Evolutionary conservation across 2,797 vertebrate genomes (phyloP).

Genomic region (Balearica regulorum): DNA sequence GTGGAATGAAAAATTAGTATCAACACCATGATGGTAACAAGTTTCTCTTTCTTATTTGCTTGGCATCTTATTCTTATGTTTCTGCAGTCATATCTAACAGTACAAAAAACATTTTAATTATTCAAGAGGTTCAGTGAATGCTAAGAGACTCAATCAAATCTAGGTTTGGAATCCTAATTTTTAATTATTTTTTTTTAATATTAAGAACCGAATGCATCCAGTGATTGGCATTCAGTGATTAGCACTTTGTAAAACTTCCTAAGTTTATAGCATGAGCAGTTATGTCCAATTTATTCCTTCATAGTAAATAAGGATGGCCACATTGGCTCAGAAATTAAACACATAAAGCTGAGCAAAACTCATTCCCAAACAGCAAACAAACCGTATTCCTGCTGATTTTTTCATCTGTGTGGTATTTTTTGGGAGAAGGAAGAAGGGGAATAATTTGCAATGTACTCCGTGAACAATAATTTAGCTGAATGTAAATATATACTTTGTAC

Average conservation of each 20-base stretch:
- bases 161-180: neutral
- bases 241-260: neutral
- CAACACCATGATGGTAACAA: neutral
- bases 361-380: neutral
- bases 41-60: neutral
- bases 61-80: neutral
- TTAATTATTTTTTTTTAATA: neutral
- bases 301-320: neutral
- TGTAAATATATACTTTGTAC: neutral
- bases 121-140: neutral
- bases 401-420: too few relatives aligned
- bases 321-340: neutral
- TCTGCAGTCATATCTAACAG: neutral
- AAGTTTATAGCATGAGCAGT: neutral
- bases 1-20: neutral
- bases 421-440: neutral
- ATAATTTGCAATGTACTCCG: neutral
- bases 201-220: neutral
- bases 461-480: neutral
- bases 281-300: neutral
- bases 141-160: neutral
- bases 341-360: neutral
- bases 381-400: neutral
- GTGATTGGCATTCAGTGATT: neutral
- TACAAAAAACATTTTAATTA: neutral